A percentile compares a stretch with the other conserved stretches of the same genome.
Conservation (phyloP, 2,113 vertebrate species). For the Macroglossus sobrinus region DNA sequence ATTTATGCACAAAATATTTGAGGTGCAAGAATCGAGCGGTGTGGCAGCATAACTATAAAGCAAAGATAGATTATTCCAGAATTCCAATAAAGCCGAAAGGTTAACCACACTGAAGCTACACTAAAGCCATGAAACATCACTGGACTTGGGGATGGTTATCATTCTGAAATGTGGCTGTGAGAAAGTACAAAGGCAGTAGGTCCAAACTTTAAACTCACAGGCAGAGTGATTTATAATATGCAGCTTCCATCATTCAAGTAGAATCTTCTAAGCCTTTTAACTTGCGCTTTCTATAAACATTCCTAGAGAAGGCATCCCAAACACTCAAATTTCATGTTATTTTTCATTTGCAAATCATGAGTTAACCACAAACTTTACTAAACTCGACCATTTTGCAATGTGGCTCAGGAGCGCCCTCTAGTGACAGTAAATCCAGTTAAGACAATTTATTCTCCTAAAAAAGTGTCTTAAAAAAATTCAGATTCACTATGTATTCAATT, state of each 20-base stretch:
- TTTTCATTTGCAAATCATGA: background rate
- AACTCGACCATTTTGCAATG: background rate
- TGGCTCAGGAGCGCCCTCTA: slow-evolving; percentile 74
- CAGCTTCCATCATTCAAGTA: background rate
- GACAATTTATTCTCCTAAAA: background rate
- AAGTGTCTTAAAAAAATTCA: background rate
- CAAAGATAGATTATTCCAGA: background rate
- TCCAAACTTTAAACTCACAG: background rate
- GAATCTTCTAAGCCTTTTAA: background rate
- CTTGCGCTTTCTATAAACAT: background rate
- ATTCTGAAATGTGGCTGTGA: background rate
- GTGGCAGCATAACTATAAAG: background rate
- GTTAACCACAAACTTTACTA: background rate
- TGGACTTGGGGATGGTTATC: too few relatives aligned
- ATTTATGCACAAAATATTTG: background rate
- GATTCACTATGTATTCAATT: background rate
- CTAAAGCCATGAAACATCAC: background rate
- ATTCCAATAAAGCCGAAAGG: background rate
- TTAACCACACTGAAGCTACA: background rate
- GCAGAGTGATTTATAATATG: background rate
- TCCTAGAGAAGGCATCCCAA: background rate
- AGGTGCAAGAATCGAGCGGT: background rate
- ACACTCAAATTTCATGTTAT: accelerated
- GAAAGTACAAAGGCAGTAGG: background rate
- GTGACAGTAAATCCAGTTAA: background rate